Base-by-base conservation (phyloP, 2,113 vertebrate genomes). In the Formicarius rufipectus region DNA sequence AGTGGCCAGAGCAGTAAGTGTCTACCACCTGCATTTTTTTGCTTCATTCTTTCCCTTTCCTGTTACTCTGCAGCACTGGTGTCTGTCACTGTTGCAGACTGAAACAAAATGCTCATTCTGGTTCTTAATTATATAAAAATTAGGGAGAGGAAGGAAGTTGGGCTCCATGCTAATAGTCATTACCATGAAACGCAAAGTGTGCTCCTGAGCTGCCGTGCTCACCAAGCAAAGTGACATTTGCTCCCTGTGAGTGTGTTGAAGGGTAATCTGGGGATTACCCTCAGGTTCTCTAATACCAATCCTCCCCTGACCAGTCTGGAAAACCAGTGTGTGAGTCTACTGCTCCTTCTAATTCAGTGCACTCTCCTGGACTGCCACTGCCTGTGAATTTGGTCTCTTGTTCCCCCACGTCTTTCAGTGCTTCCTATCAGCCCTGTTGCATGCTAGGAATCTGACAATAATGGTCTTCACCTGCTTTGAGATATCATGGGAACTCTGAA, bases 381-480 rank as follows among this genome's bases (percentile, higher is more conserved):
- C 63, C 30, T 52, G 53, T 76, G 84, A 47, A 40, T 66, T 75
- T 35, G 50, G 74, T 84, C 68, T 95, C 71, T 66, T 72, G 62
- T 45, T 85, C 28, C 69, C 40, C 58, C 0, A 0, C 42, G 44
- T 76, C 81, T 94, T 84, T 76, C 67, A 58, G 42, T 73, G 89
- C 55, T 93, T 60, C 37, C 37, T 78, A 15, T 84, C 60, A 69
- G 90, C 50, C 40, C 75, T 56, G 76, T 24, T 93, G 92, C 77
- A 87, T 40, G 93, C 76, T 79, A 94, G 85, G 95, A 94, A 94
- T 96, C 90, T 62, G 95, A 90, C 76, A 96, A 87, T 91, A 91
- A 89, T 94, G 93, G 76, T 92, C 86, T 45, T 96, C 92, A 95
- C 93, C 93, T 96, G 96, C 88, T 93, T 94, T 72, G 71, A 83